Base-by-base conservation (phyloP, 2,888 invertebrate genomes). In the Caenorhabditis panamensis region DNA sequence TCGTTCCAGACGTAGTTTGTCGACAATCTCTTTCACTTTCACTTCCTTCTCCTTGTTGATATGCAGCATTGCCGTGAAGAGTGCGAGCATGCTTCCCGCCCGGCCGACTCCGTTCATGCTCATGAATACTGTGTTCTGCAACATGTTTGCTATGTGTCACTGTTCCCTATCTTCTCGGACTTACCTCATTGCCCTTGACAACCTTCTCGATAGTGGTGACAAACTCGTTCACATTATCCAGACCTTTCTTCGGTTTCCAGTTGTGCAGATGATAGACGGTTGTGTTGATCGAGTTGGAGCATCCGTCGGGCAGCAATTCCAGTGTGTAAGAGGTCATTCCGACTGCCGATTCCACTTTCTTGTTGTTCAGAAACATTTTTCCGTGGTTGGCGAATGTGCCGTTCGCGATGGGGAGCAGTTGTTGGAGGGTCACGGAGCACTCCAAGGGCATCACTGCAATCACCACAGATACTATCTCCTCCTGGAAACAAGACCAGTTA, bases 291-390 rank as follows among this genome's bases (percentile, higher is more conserved):
- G 79, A 79, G 49, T 82, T 82, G 8, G 76, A 76, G 36, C 79
- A 79, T 18, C 82, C 82, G 24, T 76, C 79, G 0, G 82, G 82
- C 5, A 82, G 68, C 2, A 82, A 41, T 47, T 82, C 82, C 22
- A 82, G 31, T 0, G 54, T 71, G 41, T 71, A 79, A 9, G 59
- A 18, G 3, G 47, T 69, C 54, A 62, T 20, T 37, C 37, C 62
- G 2, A 63, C 62, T 11, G 58, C 13, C 16, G 59, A 37, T 9
- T 67, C 71, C 5, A 79, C 72, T 51, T 76, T 79, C 59, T 76
- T 73, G 58, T 78, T 79, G 51, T 82, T 82, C 44, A 82, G 13
- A 68, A 82, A 82, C 79, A 82, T 82, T 37, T 67, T 75, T 28
- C 82, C 82, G 47, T 71, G 72, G 44, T 76, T 71, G 22, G 66